Evolutionary conservation across 2,797 vertebrate species (phyloP).

Genomic region (Hippocampus kuda): DNA sequence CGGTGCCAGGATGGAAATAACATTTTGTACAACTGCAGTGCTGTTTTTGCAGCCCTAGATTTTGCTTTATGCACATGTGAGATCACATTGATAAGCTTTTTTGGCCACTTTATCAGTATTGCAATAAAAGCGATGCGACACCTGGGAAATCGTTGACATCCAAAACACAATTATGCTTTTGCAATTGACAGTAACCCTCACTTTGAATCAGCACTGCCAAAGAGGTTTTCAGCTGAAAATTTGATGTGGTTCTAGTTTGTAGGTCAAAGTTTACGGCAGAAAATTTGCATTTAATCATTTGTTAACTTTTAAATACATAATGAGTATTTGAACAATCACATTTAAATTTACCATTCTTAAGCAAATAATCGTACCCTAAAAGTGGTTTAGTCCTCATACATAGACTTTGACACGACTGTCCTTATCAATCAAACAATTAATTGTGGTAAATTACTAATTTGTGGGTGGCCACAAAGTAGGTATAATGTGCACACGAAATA

Average conservation of each 20-base stretch:
- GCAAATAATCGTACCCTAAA: too few relatives aligned
- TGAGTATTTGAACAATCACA: too few relatives aligned
- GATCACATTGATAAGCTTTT: background rate
- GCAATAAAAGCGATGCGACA: background rate
- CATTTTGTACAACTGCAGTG: background rate
- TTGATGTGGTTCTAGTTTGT: background rate
- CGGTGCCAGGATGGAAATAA: background rate
- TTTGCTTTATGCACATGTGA: background rate
- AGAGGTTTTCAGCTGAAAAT: background rate
- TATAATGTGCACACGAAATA: background rate
- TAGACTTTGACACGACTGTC: too few relatives aligned
- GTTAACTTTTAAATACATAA: too few relatives aligned
- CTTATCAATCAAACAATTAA: background rate
- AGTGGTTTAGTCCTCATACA: too few relatives aligned
- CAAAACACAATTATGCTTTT: background rate
- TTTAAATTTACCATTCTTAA: too few relatives aligned
- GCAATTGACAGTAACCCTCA: background rate
- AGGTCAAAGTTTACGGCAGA: background rate
- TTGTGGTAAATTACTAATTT: background rate
- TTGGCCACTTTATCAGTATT: background rate
- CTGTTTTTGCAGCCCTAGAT: background rate
- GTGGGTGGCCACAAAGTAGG: background rate
- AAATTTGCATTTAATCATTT: background rate
- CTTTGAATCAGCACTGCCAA: background rate
- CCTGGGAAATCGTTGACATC: background rate